phyloP scores from a whole-genome alignment of 2,113 vertebrate species.

The Rhineura floridana region DNA sequence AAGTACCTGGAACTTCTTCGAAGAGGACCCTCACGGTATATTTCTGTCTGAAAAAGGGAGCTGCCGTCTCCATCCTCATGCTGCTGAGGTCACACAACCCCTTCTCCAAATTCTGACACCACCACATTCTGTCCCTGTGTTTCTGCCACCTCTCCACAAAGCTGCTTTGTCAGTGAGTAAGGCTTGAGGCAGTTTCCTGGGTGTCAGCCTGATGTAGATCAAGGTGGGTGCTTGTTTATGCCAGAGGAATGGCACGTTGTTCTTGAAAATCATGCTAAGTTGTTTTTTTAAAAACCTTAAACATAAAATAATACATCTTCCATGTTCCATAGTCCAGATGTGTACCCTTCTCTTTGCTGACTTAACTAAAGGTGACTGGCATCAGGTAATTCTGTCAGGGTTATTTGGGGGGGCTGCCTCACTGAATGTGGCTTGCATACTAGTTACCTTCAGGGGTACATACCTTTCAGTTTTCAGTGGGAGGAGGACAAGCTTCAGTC shows the following conservation, averaged over 20 bases:
- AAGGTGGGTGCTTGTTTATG: neutral
- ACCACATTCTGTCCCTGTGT: constrained; percentile 16
- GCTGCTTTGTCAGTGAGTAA: constrained; percentile 23
- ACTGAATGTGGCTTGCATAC: neutral
- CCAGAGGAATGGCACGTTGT: neutral
- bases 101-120: constrained; percentile 30
- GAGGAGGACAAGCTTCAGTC: neutral
- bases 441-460: neutral
- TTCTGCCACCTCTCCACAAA: constrained; percentile 32
- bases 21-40: constrained; percentile 26
- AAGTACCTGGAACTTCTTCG: neutral
- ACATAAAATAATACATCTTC: neutral
- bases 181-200: neutral
- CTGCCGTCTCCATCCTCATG: neutral
- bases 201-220: neutral
- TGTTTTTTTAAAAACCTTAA: neutral
- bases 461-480: neutral
- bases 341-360: neutral
- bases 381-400: neutral
- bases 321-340: neutral
- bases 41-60: constrained; percentile 45
- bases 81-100: neutral
- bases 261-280: neutral
- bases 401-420: neutral
- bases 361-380: neutral